Base-by-base conservation (phyloP, 2,888 invertebrate genomes). In the Prosapia bicincta region DNA sequence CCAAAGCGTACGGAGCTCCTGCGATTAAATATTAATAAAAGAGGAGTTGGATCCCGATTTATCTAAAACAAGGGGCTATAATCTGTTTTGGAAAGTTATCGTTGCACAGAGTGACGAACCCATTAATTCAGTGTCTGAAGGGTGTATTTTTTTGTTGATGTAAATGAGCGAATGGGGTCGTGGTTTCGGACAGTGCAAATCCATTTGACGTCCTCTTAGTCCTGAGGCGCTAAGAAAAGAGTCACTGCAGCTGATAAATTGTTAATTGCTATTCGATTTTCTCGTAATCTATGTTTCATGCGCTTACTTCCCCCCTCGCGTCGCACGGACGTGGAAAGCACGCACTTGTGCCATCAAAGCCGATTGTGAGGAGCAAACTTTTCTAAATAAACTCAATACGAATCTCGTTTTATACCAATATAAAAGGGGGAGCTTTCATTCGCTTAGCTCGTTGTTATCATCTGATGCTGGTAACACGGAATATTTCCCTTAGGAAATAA, bases 141-240 rank as follows among this genome's bases (percentile, higher is more conserved):
- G 74, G 74, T 74, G 74, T 74, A 69, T 74, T 74, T 74, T n/a
- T 74, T 74, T 74, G 74, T 32, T 30, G 69, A 74, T 74, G 74
- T 69, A 74, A 74, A 74, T 69, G 69, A 69, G 54, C 69, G 74
- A 74, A 69, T 69, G 66, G 69, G 54, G 69, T 69, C 74, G 74
- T 26, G 74, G 74, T 74, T 74, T 74, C 74, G 74, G 74, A 74
- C 74, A 74, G 69, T 28, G 74, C 69, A 74, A 74, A 74, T 74
- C 74, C 74, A 74, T 74, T 74, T 74, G 74, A 65, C 69, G 54
- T 20, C 54, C 54, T 54, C 54, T 54, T 20, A 54, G 54, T 54
- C 54, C 54, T 20, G 54, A 54, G 54, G 54, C 54, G 54, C 20
- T 54, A 74, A 74, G 74, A 74, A 74, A 74, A 74, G 74, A 74